Conservation (phyloP, 2,888 invertebrate genomes). For the Ypsolopha scabrella region DNA sequence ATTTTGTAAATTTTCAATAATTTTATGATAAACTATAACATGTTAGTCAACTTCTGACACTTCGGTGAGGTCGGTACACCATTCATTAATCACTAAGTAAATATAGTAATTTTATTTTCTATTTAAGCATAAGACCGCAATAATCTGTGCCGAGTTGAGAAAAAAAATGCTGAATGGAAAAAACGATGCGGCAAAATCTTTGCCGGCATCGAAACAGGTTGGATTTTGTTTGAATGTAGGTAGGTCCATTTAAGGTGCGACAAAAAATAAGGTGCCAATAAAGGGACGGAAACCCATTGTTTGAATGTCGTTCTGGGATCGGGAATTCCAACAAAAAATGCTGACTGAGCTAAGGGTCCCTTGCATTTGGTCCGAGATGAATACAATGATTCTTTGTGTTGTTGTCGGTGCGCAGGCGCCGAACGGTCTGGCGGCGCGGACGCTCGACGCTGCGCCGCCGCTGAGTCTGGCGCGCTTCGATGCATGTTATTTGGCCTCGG, state of each 20-base stretch:
- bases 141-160: conserved; percentile 14
- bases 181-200: conserved; percentile 24
- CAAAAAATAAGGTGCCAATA: conserved; percentile 70
- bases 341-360: conserved; percentile 42
- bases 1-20: no score
- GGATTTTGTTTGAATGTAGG: conserved; percentile 52
- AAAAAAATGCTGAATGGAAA: conserved; percentile 9
- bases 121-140: conserved; percentile 2
- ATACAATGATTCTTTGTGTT: conserved; percentile 65
- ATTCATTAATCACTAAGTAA: no score
- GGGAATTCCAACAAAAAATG: conserved; percentile 54
- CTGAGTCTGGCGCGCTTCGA: conserved; percentile 7
- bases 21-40: no score
- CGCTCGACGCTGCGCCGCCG: conserved; percentile 33
- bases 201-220: conserved; percentile 51
- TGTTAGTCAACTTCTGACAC: no score
- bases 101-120: no score
- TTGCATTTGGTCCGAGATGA: conserved; percentile 46
- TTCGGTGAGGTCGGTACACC: no score
- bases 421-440: conserved; percentile 54
- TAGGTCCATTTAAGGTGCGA: conserved; percentile 49
- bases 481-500: conserved; percentile 8
- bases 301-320: conserved; percentile 61
- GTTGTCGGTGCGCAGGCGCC: conserved; percentile 44
- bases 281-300: conserved; percentile 70